phyloP scores from a whole-genome alignment of 2,113 vertebrate species.

The Gadus macrocephalus region DNA sequence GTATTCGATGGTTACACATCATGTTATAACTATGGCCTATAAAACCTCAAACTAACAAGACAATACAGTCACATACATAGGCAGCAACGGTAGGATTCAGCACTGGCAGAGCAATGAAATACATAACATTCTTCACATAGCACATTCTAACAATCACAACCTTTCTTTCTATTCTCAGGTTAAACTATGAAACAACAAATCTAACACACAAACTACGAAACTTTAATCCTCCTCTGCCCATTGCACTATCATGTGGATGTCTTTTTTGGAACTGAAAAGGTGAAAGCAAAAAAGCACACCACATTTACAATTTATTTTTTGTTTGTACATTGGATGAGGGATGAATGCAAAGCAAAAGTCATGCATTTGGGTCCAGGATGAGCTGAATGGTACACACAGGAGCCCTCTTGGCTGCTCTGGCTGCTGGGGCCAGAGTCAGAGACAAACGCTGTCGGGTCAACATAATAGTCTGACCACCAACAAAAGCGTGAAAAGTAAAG shows the following conservation, averaged over 20 bases:
- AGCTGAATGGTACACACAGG: not conserved
- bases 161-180: slow-evolving; percentile 49
- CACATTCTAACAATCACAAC: slow-evolving; percentile 53
- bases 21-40: slow-evolving; percentile 53
- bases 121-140: slow-evolving; percentile 50
- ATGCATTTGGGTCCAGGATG: slow-evolving; percentile 2
- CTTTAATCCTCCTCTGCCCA: slow-evolving; percentile 31
- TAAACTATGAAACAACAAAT: slow-evolving; percentile 52
- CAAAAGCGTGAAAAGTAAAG: not conserved
- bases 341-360: not conserved
- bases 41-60: slow-evolving; percentile 52
- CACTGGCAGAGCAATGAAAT: slow-evolving; percentile 63
- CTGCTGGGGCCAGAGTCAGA: too few species aligned
- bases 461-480: too few species aligned
- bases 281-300: slow-evolving; percentile 32
- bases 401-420: slow-evolving; percentile 12
- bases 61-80: slow-evolving; percentile 54
- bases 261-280: slow-evolving; percentile 25
- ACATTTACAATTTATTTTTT: slow-evolving; percentile 52
- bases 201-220: slow-evolving; percentile 24
- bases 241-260: slow-evolving; percentile 17
- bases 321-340: not conserved
- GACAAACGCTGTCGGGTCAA: too few species aligned
- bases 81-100: slow-evolving; percentile 71
- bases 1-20: slow-evolving; percentile 34